Percentiles rank a stretch among this genome's conserved stretches.
phyloP scores from a whole-genome alignment of 2,113 vertebrate genomes.

The Paradoxurus hermaphroditus region DNA sequence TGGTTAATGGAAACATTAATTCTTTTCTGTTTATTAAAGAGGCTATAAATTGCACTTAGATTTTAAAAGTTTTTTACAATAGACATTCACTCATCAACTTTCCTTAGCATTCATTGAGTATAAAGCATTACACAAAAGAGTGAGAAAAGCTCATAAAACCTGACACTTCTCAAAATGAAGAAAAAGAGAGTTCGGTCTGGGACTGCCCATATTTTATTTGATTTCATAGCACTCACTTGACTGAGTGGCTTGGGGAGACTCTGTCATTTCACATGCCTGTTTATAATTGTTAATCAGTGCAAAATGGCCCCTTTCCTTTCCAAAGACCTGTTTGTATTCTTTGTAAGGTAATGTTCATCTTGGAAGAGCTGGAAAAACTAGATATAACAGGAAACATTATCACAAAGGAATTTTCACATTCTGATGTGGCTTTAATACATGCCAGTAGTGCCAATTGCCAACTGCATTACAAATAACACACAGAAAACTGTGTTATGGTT shows the following conservation, averaged over 20 bases:
- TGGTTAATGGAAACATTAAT: neutral
- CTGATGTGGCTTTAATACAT: neutral
- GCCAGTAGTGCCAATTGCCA: neutral
- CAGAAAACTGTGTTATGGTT: neutral
- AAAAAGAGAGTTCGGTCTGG: neutral
- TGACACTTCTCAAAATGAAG: neutral
- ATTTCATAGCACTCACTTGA: neutral
- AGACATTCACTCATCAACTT: neutral
- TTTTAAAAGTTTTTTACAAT: neutral
- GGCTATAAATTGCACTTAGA: neutral
- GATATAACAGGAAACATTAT: constrained; percentile 36
- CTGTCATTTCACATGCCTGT: neutral
- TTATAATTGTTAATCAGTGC: neutral
- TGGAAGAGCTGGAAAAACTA: neutral
- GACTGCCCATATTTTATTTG: neutral
- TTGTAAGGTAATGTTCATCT: constrained; percentile 5
- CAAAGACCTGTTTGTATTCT: neutral
- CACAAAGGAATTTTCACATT: constrained; percentile 25
- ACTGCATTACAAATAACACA: neutral
- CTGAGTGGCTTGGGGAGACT: neutral
- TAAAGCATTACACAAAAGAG: neutral
- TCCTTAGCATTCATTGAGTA: neutral
- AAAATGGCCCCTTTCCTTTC: neutral
- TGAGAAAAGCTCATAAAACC: neutral
- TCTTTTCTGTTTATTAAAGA: constrained; percentile 18